phyloP scores from a whole-genome alignment of 2,113 vertebrate species.

The Cyprinodon variegatus region DNA sequence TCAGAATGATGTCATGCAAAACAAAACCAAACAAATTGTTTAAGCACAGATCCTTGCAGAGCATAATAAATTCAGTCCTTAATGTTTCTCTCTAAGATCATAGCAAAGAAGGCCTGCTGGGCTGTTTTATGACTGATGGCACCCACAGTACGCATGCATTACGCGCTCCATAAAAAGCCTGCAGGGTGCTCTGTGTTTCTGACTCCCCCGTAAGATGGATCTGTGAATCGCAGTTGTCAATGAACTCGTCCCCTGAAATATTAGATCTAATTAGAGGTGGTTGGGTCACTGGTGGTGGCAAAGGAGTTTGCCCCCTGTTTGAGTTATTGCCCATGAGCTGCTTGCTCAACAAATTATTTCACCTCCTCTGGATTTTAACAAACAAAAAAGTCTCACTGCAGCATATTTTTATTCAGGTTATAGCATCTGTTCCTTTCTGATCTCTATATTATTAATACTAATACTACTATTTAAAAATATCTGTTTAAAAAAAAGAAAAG shows the following conservation, averaged over 20 bases:
- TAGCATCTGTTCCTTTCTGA: background rate
- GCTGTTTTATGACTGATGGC: background rate
- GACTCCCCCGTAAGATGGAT: slow-evolving; percentile 55
- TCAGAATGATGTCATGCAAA: background rate
- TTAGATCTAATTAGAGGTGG: slow-evolving; percentile 78
- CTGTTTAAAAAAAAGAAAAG: background rate
- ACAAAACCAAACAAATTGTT: background rate
- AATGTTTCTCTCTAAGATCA: slow-evolving; percentile 6
- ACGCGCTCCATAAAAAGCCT: background rate
- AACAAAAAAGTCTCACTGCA: slow-evolving; percentile 6
- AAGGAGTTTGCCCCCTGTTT: slow-evolving; percentile 69
- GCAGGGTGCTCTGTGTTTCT: slow-evolving; percentile 18
- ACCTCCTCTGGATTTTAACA: background rate
- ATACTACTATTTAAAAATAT: background rate
- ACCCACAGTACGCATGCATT: slow-evolving; percentile 3
- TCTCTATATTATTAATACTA: background rate
- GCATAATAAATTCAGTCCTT: background rate
- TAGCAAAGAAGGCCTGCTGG: slow-evolving; percentile 21
- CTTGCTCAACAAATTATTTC: slow-evolving; percentile 29
- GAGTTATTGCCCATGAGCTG: slow-evolving; percentile 70
- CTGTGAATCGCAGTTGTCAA: slow-evolving; percentile 71
- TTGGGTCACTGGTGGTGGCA: slow-evolving; percentile 72
- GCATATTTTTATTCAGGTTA: background rate
- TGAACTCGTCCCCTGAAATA: slow-evolving; percentile 77
- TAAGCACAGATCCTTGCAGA: background rate